A percentile compares a stretch with the other conserved stretches of the same genome.
phyloP scores from a whole-genome alignment of 2,113 vertebrate genomes.

The Zapornia atra region DNA sequence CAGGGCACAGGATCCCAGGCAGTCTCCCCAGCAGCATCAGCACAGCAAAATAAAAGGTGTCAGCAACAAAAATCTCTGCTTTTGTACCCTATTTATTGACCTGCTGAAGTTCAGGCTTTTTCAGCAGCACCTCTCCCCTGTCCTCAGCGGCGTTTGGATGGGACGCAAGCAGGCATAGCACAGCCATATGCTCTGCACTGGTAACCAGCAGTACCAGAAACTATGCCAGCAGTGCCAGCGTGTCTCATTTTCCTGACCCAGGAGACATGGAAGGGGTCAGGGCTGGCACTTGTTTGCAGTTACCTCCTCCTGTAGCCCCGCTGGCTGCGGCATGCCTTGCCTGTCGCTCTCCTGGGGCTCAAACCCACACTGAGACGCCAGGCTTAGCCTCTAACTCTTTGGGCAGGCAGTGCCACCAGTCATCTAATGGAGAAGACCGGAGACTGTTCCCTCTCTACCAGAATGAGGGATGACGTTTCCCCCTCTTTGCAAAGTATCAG shows the following conservation, averaged over 20 bases:
- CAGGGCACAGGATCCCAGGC: not conserved
- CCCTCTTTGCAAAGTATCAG: not conserved
- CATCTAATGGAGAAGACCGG: not conserved
- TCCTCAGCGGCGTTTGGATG: not conserved
- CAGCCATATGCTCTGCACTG: not conserved
- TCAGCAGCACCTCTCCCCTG: not conserved
- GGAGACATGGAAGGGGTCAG: not conserved
- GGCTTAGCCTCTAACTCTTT: not conserved
- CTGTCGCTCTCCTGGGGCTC: not conserved
- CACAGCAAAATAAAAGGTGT: not conserved
- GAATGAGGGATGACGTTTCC: not conserved
- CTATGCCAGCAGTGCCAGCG: not conserved
- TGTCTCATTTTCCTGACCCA: not conserved
- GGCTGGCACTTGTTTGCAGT: not conserved
- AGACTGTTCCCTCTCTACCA: not conserved
- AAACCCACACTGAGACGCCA: not conserved
- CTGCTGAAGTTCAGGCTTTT: not conserved
- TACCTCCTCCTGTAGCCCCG: not conserved
- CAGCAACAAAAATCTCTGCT: not conserved
- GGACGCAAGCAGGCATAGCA: not conserved
- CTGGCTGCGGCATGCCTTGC: rapidly evolving
- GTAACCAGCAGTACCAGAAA: not conserved
- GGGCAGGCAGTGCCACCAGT: not conserved
- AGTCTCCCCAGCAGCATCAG: not conserved
- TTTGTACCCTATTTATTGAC: not conserved